Base-by-base conservation (phyloP, 2,113 vertebrate genomes). In the Petroica traversi region DNA sequence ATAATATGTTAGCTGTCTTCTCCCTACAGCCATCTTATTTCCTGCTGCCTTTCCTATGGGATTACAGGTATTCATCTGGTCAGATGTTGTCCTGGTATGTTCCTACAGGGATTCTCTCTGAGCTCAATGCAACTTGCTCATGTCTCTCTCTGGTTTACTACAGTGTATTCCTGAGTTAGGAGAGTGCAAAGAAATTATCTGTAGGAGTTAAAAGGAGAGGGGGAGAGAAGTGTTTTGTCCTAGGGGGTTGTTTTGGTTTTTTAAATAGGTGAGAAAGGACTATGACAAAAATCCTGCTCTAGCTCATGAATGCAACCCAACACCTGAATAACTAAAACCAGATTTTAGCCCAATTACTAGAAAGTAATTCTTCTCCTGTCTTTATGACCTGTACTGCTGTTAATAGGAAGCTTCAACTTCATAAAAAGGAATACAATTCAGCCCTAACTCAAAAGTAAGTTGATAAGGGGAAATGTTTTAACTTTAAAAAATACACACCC, bases 321-420 rank as follows among this genome's bases (percentile, higher is more conserved):
- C 95, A 95, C 95, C 93, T 96, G 92, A 92, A 74, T 96, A 96
- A 97, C 88, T 96, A 59, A 94, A 85, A 96, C 58, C 85, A 95
- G 96, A 97, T 94, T 95, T 94, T 95, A 90, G 63, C 61, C 92
- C 91, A 92, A 94, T 96, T 97, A 89, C 94, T 89, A 68, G 89
- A 87, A 95, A 94, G 91, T 79, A 87, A 94, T 95, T 96, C 88
- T 93, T 91, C 78, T 77, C 61, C 74, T 92, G 78, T 96, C 94
- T 94, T 87, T 91, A 96, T 91, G 93, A 89, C 93, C 66, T 82
- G 68, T 88, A 75, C 58, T 90, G 93, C 59, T 92, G 61, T 93
- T 92, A 95, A 85, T 85, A 78, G 63, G 91, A 89, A 90, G 76
- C 93, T 94, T 91, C 92, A 89, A 84, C 88, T 97, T 96, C 76